A percentile compares a stretch with the other conserved stretches of the same genome.
Conservation (phyloP, 2,888 invertebrate species). For the Drosophila setosimentum region DNA sequence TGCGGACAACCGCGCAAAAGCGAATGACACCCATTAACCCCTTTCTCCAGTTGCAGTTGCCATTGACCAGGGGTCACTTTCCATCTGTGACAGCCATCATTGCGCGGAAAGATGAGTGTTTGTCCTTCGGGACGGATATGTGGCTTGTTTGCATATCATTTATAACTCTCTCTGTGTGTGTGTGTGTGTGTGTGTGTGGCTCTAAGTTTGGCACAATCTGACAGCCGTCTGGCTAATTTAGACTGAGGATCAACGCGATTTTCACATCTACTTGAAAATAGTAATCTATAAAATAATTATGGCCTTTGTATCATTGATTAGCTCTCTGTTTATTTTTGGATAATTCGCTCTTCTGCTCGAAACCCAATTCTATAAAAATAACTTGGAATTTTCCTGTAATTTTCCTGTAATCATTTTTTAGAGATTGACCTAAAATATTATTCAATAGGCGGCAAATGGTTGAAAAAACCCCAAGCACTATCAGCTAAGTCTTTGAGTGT, state of each 20-base stretch:
- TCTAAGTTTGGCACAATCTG: constrained; percentile 20
- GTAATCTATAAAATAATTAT: neutral
- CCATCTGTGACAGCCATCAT: constrained; percentile 6
- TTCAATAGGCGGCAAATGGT: neutral
- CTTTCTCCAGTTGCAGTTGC: constrained; percentile 17
- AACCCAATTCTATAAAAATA: neutral
- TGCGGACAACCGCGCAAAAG: constrained; percentile 67
- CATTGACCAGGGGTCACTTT: constrained; percentile 68
- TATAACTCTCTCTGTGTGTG: too few relatives aligned
- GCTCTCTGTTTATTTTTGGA: neutral
- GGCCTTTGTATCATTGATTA: too few relatives aligned
- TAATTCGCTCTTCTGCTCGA: neutral
- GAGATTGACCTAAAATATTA: neutral
- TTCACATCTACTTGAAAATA: constrained; percentile 11
- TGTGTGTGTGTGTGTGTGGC: too few relatives aligned
- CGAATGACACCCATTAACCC: constrained; percentile 65
- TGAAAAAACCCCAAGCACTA: neutral
- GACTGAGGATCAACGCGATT: constrained; percentile 12
- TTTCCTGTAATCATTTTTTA: neutral
- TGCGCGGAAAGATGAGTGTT: constrained; percentile 70
- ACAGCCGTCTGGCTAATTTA: constrained; percentile 32
- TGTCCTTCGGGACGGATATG: constrained; percentile 57
- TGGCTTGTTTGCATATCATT: constrained; percentile 72
- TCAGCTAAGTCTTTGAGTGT: neutral
- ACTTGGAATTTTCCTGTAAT: too few relatives aligned